phyloP scores from a whole-genome alignment of 2,888 invertebrate species.

The Drosophila infuscata region DNA sequence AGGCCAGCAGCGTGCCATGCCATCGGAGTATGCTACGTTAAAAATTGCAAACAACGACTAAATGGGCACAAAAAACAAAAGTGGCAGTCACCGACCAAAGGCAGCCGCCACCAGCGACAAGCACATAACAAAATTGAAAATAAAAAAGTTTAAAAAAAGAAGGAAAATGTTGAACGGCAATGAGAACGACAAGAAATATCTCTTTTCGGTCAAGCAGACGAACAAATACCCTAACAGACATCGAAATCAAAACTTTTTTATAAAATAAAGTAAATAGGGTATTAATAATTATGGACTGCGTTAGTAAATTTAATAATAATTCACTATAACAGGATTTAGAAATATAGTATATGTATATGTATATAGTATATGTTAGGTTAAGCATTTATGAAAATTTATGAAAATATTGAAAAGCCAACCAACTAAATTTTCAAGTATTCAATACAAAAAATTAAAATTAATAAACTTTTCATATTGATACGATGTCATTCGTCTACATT shows the following conservation, averaged over 20 bases:
- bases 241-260: not conserved
- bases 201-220: not conserved
- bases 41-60: constrained; percentile 77
- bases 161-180: constrained; percentile 30
- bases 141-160: constrained; percentile 41
- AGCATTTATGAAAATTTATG: too few species aligned
- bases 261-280: too few species aligned
- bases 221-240: constrained; percentile 12
- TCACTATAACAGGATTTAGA: not conserved
- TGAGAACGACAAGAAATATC: constrained; percentile 26
- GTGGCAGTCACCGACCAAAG: constrained; percentile 40
- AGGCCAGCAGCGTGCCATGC: constrained; percentile 34
- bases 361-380: not conserved
- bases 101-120: constrained; percentile 40
- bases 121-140: constrained; percentile 67
- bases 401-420: not conserved
- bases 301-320: not conserved
- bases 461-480: not conserved
- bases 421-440: not conserved
- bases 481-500: not conserved
- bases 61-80: constrained; percentile 71
- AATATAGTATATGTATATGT: too few species aligned
- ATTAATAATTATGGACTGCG: not conserved
- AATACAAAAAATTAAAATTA: not conserved
- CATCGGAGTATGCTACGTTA: constrained; percentile 60